Evolutionary conservation across 2,888 invertebrate species (phyloP), one percentile per base, ranked within the genome.

Genomic region (Bombylius discolor): DNA sequence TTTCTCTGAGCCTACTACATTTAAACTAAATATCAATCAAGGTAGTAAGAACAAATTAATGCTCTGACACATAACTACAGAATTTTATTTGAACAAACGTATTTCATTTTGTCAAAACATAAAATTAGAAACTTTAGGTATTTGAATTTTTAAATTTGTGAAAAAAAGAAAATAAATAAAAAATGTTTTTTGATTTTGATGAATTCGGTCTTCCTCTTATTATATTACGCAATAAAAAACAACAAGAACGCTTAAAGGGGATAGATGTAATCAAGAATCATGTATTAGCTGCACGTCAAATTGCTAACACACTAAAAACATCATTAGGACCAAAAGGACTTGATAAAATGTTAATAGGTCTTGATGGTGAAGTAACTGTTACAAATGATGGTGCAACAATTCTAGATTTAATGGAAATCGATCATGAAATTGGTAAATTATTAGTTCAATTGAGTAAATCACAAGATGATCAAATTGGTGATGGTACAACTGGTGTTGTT

Each of bases 301-400:
- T 99, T 47, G 87, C 98, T 0, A 82, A 82, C 64, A 96, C 87
- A 33, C 79, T 99, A 58, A 84, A 85, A 65, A 93, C 97, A 0
- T 98, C 98, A 0, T 79, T 99, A 51, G 99, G 99, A 0, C 99
- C 99, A 0, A 92, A 95, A 66, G 93, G 99, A 31, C 77, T 99
- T 59, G 99, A 99, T 75, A 99, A 99, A 77, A 87, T 99, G 81
- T 86, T 99, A 87, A 93, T 99, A 2, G 92, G 90, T 12, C 78
- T 90, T 0, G 98, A 99, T 73, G 98, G 98, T 42, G 98, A 99
- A 65, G 87, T 99, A 3, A 95, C 94, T 0, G 90, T 97, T 48
- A 98, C 98, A 49, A 99, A 99, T 69, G 99, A 99, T 76, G 98
- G 98, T 34, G 98, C 98, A n/a, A 99, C 98, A 2, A 99, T 99